Conservation (phyloP, 1,140 invertebrate genomes). For the Helicorthomorpha holstii region DNA sequence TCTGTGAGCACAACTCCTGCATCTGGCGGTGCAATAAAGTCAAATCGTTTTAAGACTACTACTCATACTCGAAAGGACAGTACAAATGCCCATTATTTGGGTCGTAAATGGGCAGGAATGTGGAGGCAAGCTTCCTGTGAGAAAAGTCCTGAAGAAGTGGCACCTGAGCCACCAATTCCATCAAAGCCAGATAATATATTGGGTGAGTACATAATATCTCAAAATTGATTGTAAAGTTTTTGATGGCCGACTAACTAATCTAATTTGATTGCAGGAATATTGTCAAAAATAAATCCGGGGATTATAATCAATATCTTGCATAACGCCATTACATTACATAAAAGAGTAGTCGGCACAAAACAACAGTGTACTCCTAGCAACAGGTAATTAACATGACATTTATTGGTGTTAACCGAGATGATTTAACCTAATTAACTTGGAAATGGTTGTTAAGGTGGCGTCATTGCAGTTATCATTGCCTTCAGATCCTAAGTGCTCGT, state of each 20-base stretch:
- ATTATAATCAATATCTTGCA: constrained; percentile 43
- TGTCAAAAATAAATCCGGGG: constrained; percentile 30
- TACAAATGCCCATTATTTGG: not conserved
- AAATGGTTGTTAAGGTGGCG: constrained; percentile 28
- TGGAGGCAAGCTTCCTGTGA: constrained; percentile 2
- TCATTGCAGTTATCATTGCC: constrained; percentile 46
- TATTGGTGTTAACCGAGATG: not conserved
- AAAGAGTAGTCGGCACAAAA: constrained; percentile 41
- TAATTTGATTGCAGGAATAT: constrained; percentile 23
- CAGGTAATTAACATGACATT: constrained; percentile 14
- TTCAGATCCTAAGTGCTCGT: constrained; percentile 43
- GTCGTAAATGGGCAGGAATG: not conserved
- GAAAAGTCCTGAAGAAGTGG: not conserved
- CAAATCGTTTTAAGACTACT: not conserved
- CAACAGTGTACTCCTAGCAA: constrained; percentile 38
- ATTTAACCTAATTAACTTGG: not conserved
- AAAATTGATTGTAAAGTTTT: no score
- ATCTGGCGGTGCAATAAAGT: not conserved
- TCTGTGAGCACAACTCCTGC: not conserved
- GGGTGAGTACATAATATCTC: no score
- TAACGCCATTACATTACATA: constrained; percentile 49
- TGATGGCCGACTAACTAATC: no score
- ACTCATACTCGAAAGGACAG: not conserved
- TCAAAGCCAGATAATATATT: not conserved
- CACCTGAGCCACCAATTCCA: not conserved